phyloP scores from a whole-genome alignment of 2,888 invertebrate species.

The Ectemnius continuus region DNA sequence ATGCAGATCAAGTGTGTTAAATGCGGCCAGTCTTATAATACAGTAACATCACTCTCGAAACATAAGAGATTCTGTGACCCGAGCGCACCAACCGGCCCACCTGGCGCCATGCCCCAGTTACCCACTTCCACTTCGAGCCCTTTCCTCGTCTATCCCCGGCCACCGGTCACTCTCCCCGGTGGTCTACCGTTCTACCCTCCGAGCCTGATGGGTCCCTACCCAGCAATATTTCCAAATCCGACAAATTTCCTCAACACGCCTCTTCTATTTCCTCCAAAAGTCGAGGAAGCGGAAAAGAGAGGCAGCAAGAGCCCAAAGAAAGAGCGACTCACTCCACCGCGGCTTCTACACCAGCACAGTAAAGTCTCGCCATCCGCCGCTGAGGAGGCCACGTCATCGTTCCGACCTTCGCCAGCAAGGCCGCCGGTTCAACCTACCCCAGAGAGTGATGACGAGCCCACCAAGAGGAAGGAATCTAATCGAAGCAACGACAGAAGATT shows the following conservation, averaged over 20 bases:
- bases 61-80: conserved; percentile 98
- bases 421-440: conserved; percentile 77
- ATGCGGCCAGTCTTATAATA: conserved; percentile 95
- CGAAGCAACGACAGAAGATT: conserved; percentile 64
- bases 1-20: conserved; percentile 96
- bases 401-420: conserved; percentile 84
- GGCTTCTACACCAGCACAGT: conserved; percentile 74
- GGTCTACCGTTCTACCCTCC: conserved; percentile 83
- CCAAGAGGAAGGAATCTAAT: neutral
- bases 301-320: conserved; percentile 79
- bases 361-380: conserved; percentile 85
- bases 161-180: conserved; percentile 79
- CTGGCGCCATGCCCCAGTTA: conserved; percentile 71
- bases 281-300: conserved; percentile 80
- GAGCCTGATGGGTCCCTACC: conserved; percentile 82
- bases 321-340: conserved; percentile 81
- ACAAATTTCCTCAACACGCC: conserved; percentile 83
- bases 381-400: conserved; percentile 83
- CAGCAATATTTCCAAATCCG: conserved; percentile 80
- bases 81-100: conserved; percentile 79
- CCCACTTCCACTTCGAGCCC: conserved; percentile 76
- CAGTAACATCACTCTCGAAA: conserved; percentile 94
- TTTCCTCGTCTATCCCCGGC: conserved; percentile 85
- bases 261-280: conserved; percentile 83
- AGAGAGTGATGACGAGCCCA: conserved; percentile 66